Evolutionary conservation across 2,888 invertebrate genomes (phyloP).

Genomic region (Lypha dubia): DNA sequence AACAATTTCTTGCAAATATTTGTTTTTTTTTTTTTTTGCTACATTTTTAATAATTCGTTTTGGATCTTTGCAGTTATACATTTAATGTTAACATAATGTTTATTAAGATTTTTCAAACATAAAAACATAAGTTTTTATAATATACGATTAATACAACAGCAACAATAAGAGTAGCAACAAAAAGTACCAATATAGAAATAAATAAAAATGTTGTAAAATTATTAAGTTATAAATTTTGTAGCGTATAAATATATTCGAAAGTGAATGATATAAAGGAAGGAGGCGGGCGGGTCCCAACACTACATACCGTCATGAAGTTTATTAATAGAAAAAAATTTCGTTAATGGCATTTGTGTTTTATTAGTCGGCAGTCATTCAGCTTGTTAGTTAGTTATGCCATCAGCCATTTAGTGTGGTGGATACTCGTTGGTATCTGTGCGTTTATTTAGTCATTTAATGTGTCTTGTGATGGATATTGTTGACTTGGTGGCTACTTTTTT

Average conservation of each 20-base stretch:
- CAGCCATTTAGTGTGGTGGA: slow-evolving; percentile 10
- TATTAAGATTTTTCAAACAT: slow-evolving; percentile 62
- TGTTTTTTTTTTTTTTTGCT: not conserved
- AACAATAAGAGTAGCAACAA: slow-evolving; percentile 9
- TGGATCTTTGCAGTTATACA: slow-evolving; percentile 30
- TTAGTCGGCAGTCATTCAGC: slow-evolving; percentile 31
- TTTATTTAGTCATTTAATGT: slow-evolving; percentile 30
- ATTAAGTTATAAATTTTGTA: slow-evolving; percentile 58
- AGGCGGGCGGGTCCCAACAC: not conserved
- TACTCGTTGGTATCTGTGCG: slow-evolving; percentile 7
- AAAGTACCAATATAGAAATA: not conserved
- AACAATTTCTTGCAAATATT: slow-evolving; percentile 1
- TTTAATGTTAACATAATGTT: slow-evolving; percentile 69
- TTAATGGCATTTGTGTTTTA: slow-evolving; percentile 53
- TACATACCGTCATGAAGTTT: slow-evolving; percentile 47
- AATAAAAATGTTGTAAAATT: slow-evolving; percentile 20
- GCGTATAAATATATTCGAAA: not conserved
- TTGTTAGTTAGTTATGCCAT: slow-evolving; percentile 9
- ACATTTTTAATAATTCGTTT: slow-evolving; percentile 7
- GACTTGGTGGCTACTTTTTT: slow-evolving; percentile 40
- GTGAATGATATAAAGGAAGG: not conserved
- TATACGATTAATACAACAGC: slow-evolving; percentile 3
- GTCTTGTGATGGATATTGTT: slow-evolving; percentile 43
- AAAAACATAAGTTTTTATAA: slow-evolving; percentile 62
- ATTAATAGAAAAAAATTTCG: slow-evolving; percentile 43